phyloP scores from a whole-genome alignment of 2,888 invertebrate species.

The Aspidapion aeneum region DNA sequence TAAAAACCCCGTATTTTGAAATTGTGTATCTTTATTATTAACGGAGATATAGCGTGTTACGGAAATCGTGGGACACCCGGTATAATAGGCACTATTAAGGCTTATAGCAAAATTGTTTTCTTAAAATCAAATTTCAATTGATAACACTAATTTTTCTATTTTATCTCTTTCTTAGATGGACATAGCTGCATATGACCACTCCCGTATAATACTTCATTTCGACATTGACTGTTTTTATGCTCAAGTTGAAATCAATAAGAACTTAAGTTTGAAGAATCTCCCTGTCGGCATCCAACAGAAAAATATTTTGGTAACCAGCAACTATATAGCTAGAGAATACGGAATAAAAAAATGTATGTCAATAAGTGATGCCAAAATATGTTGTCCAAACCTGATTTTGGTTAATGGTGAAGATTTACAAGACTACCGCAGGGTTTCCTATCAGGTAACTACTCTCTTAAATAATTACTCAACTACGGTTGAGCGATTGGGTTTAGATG shows the following conservation, averaged over 20 bases:
- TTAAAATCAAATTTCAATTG: no score
- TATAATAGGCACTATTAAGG: no score
- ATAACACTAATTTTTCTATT: no score
- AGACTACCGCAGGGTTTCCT: slow-evolving; percentile 74
- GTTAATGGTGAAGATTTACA: slow-evolving; percentile 82
- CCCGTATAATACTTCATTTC: slow-evolving; percentile 71
- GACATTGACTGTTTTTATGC: slow-evolving; percentile 86
- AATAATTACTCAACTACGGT: slow-evolving; percentile 69
- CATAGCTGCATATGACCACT: slow-evolving; percentile 48
- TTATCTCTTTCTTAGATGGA: slow-evolving; percentile 23
- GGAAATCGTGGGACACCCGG: no score
- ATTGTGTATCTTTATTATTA: no score
- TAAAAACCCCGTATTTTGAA: no score
- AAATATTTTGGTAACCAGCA: slow-evolving; percentile 79
- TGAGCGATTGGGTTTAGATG: slow-evolving; percentile 81
- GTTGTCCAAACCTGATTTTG: slow-evolving; percentile 71
- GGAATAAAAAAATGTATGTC: slow-evolving; percentile 79
- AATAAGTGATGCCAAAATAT: slow-evolving; percentile 66
- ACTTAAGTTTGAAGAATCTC: slow-evolving; percentile 61
- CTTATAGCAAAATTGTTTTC: no score
- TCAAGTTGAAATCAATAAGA: slow-evolving; percentile 76
- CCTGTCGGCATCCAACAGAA: slow-evolving; percentile 84
- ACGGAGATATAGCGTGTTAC: no score
- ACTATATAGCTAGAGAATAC: slow-evolving; percentile 72
- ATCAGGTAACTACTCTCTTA: slow-evolving; percentile 68